Evolutionary conservation across 2,113 vertebrate genomes (phyloP), one percentile per base, ranked within the genome.

Genomic region (Hemichromis elongatus): DNA sequence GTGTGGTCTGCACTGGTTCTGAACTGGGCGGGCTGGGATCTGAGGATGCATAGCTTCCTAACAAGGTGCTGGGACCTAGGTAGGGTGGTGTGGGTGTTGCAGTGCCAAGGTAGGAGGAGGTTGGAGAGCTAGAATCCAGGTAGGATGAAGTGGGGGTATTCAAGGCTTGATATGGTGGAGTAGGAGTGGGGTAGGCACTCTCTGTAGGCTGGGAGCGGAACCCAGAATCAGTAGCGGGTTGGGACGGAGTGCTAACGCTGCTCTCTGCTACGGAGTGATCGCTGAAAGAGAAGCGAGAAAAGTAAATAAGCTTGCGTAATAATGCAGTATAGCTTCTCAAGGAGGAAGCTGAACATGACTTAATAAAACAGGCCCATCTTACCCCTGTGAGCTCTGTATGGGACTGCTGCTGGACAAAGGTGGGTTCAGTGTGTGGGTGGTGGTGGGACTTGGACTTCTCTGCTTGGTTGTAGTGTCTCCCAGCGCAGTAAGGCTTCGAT

Each of bases 351-450:
- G 4, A 42, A 40, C 11, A 18, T 19, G 55, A 47, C 35, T 68
- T n/a, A 4, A 24, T 40, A 68, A 40, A 3, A 24, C 14, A 47
- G 16, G 5, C 1, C n/a, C 12, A 14, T 79, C 96, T 97, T 91
- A 99, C 98, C 97, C 96, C 5, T 96, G 97, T 21, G 96, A 92
- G 3, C 93, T 96, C 93, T 97, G 97, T 90, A 99, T 96, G 73
- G 98, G 97, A 86, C 98, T 99, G 96, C 98, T 99, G 90, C 97
- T 98, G 79, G 98, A 98, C 79, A 99, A 70, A 0, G 97, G 98
- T 7, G 95, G 75, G 4, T 95, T 94, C 84, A 98, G 97, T 75
- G 96, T 90, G 83, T 94, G 93, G 50, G 89, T 66, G 2, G 89
- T 61, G 3, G 81, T 10, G 11, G 92, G 90, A 85, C 94, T 92